Conservation (phyloP, 2,113 vertebrate species). For the Sebastes fasciatus region DNA sequence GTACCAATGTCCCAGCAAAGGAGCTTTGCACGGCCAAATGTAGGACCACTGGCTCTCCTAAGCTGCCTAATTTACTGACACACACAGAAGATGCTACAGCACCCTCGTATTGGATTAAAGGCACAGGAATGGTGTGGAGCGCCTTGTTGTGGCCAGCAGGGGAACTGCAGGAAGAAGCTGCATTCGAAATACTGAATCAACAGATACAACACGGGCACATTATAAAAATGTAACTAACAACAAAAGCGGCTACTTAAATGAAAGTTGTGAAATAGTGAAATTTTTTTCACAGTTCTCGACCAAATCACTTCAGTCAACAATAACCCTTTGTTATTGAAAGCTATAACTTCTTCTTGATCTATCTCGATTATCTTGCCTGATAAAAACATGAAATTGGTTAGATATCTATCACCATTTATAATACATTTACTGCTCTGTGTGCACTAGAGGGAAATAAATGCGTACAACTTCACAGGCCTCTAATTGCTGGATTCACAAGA, state of each 20-base stretch:
- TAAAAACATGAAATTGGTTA: neutral
- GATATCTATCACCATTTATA: neutral
- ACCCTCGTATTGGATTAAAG: slow-evolving; percentile 46
- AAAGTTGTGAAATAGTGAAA: neutral
- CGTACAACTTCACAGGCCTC: neutral
- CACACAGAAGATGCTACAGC: slow-evolving; percentile 57
- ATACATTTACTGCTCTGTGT: neutral
- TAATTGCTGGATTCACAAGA: neutral
- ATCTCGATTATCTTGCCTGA: neutral
- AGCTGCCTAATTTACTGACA: slow-evolving; percentile 78
- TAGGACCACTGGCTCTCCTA: slow-evolving; percentile 74
- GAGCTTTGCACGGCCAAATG: slow-evolving; percentile 76
- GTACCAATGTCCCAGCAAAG: slow-evolving; percentile 76
- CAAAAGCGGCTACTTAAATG: neutral
- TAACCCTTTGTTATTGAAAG: neutral
- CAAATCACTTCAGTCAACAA: neutral
- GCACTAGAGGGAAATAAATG: neutral
- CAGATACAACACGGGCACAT: neutral
- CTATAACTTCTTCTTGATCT: neutral
- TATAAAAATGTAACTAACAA: neutral
- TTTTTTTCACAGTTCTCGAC: neutral
- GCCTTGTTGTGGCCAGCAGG: slow-evolving; percentile 68
- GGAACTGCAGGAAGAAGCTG: slow-evolving; percentile 58
- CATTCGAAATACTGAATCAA: neutral
- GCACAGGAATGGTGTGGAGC: slow-evolving; percentile 47